A percentile compares a stretch with the other conserved stretches of the same genome.
These are phyloP conservation scores for Arion vulgaris DNA, from an alignment of 1,140 invertebrate species.

Conservation along the genomic window DNA sequence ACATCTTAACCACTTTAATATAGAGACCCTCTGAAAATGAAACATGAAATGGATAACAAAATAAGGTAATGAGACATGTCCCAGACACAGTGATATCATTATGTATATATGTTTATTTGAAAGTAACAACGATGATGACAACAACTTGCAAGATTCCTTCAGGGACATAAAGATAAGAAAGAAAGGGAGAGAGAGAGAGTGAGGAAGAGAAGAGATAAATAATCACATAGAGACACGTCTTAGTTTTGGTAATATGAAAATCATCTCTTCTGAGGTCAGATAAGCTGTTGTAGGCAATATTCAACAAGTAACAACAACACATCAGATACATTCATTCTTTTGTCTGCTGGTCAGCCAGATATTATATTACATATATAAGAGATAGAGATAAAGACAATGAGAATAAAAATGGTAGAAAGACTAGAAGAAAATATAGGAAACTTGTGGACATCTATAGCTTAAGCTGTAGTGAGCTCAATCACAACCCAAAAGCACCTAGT, in stretches of 20 bases:
- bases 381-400: too few relatives aligned
- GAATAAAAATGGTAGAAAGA: too few relatives aligned
- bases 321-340: background rate
- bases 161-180: background rate
- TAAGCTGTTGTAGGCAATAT: background rate
- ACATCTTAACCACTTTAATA: too few relatives aligned
- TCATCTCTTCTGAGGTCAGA: constrained; percentile 1
- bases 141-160: constrained; percentile 4
- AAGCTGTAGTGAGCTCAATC: too few relatives aligned
- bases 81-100: background rate
- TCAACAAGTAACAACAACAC: constrained; percentile 1
- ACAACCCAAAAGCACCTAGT: too few relatives aligned
- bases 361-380: too few relatives aligned
- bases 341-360: background rate
- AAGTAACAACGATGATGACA: constrained; percentile 5
- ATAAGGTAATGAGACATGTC: too few relatives aligned
- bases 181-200: background rate
- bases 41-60: too few relatives aligned
- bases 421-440: too few relatives aligned
- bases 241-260: background rate
- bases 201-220: background rate
- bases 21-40: too few relatives aligned
- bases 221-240: background rate
- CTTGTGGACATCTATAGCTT: too few relatives aligned
- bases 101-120: constrained; percentile 10